Percentiles rank a stretch among this genome's conserved stretches.
Conservation (phyloP, 64 coral and sea anemone species). For the Hydrozoanthus tunicans region DNA sequence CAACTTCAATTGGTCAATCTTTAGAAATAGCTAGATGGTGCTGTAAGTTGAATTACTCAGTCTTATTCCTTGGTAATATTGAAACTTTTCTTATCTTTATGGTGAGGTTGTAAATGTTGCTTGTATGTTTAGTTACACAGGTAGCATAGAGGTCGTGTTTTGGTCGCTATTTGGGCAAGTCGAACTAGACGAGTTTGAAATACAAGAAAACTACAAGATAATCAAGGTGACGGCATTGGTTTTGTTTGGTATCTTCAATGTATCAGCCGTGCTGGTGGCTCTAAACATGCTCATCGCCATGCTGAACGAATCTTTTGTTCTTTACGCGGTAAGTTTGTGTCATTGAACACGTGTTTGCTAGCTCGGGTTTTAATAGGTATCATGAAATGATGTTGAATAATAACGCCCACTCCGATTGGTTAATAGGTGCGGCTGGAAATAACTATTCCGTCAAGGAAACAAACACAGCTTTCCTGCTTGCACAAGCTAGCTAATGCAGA, state of each 20-base stretch:
- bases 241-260: slow-evolving; percentile 15
- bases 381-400: not conserved
- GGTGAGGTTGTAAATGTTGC: not conserved
- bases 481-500: too few relatives aligned
- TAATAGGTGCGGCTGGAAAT: too few relatives aligned
- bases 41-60: too few relatives aligned
- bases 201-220: not conserved
- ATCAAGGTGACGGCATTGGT: slow-evolving; percentile 22
- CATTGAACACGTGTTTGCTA: too few relatives aligned
- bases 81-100: not conserved
- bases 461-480: too few relatives aligned
- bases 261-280: not conserved
- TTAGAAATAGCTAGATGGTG: too few relatives aligned
- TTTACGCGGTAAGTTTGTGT: slow-evolving; percentile 17
- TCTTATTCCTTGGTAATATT: too few relatives aligned
- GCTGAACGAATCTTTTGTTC: slow-evolving; percentile 38
- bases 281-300: slow-evolving; percentile 41
- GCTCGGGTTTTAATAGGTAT: too few relatives aligned
- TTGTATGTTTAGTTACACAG: not conserved
- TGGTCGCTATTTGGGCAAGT: slow-evolving; percentile 43
- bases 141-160: slow-evolving; percentile 32
- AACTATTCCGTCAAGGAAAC: too few relatives aligned
- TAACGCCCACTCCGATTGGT: too few relatives aligned
- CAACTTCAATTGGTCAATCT: too few relatives aligned
- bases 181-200: slow-evolving; percentile 33